phyloP scores from a whole-genome alignment of 2,113 vertebrate genomes.

The Illadopsis cleaveri region DNA sequence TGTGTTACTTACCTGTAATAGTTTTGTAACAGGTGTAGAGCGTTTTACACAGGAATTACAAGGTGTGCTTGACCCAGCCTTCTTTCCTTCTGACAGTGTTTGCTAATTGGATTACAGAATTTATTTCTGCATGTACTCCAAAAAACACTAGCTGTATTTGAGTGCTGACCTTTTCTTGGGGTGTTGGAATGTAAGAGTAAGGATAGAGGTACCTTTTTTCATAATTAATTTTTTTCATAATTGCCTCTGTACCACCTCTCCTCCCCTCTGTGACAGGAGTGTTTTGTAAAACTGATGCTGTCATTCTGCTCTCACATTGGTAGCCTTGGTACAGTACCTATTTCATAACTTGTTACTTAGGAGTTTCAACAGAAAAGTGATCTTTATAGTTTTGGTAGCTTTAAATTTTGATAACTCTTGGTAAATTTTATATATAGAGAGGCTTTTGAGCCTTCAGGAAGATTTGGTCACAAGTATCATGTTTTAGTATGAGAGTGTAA shows the following conservation, averaged over 20 bases:
- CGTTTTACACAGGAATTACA: neutral
- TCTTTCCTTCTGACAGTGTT: neutral
- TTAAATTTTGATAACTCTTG: neutral
- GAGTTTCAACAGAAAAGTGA: neutral
- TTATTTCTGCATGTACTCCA: neutral
- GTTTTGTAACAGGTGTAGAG: neutral
- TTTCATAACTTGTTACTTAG: neutral
- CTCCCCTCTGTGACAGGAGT: neutral
- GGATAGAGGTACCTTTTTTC: neutral
- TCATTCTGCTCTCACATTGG: neutral
- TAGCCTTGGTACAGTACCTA: neutral
- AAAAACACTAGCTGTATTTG: neutral
- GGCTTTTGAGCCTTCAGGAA: neutral
- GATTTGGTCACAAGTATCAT: rapidly evolving
- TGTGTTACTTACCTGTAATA: neutral
- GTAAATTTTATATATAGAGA: neutral
- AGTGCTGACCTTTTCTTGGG: neutral
- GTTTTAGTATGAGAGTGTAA: neutral
- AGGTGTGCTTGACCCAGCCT: neutral
- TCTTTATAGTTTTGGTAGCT: neutral
- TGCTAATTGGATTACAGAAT: neutral
- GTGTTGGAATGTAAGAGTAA: neutral
- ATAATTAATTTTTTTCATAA: neutral
- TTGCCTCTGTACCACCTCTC: neutral
- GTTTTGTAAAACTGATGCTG: neutral